phyloP scores from a whole-genome alignment of 2,888 invertebrate species.

The Sinopyrophorus schimmeli region DNA sequence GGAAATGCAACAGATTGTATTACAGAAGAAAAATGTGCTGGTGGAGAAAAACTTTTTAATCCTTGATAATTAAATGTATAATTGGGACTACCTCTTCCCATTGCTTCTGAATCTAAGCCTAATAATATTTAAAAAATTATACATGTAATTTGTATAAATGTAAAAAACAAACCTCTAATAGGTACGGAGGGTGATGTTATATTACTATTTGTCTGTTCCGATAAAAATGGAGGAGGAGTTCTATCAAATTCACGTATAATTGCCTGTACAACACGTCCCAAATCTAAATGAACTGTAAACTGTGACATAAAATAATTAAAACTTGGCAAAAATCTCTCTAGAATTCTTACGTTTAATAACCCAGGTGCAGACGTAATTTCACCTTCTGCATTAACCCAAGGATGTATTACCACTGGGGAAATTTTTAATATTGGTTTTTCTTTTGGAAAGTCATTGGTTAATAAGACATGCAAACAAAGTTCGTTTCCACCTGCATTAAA shows the following conservation, averaged over 20 bases:
- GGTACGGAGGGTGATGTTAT: slow-evolving; percentile 29
- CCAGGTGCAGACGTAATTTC: slow-evolving; percentile 76
- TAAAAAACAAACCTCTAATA: slow-evolving; percentile 17
- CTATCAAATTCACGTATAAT: slow-evolving; percentile 78
- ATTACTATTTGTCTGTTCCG: slow-evolving; percentile 34
- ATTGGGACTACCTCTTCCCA: slow-evolving; percentile 46
- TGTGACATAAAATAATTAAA: slow-evolving; percentile 41
- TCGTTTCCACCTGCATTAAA: slow-evolving; percentile 68
- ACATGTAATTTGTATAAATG: not conserved
- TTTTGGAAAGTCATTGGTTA: slow-evolving; percentile 73
- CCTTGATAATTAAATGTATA: slow-evolving; percentile 38
- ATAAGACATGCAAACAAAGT: slow-evolving; percentile 67
- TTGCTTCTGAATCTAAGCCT: slow-evolving; percentile 44
- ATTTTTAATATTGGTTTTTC: slow-evolving; percentile 73
- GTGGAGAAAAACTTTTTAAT: slow-evolving; percentile 45
- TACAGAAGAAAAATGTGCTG: slow-evolving; percentile 28
- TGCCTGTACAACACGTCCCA: slow-evolving; percentile 79
- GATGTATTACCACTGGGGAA: slow-evolving; percentile 68
- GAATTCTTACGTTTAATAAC: slow-evolving; percentile 64
- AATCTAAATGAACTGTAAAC: slow-evolving; percentile 77
- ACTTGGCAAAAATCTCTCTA: too few relatives aligned
- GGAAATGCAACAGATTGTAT: slow-evolving; percentile 54
- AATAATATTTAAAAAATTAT: slow-evolving; percentile 13
- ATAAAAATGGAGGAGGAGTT: slow-evolving; percentile 59
- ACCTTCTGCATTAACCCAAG: slow-evolving; percentile 72